phyloP scores from a whole-genome alignment of 2,888 invertebrate species.

The Cheilosia scutellata region DNA sequence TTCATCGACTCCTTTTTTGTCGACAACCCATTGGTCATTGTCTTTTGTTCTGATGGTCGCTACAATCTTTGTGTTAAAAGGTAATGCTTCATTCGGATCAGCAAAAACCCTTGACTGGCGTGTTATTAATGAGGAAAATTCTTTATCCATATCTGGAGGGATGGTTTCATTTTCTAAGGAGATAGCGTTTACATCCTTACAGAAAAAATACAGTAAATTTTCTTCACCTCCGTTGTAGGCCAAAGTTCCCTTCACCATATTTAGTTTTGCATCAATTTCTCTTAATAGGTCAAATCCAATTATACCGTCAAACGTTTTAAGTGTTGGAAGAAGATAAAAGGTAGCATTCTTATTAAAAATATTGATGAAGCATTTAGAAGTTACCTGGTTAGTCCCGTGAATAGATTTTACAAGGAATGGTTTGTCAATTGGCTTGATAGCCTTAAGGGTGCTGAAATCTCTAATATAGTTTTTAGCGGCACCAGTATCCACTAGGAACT shows the following conservation, averaged over 20 bases:
- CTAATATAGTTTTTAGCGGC: no score
- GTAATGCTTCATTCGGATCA: conserved; percentile 21
- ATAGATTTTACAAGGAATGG: conserved; percentile 34
- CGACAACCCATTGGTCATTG: conserved; percentile 59
- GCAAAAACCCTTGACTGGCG: conserved; percentile 26
- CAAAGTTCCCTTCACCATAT: conserved; percentile 42
- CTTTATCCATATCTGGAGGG: no score
- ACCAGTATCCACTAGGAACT: no score
- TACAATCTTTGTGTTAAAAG: conserved; percentile 56
- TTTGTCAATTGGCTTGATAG: conserved; percentile 19
- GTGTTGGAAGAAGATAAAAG: conserved; percentile 58
- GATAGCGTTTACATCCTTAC: conserved; percentile 15
- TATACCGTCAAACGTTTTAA: conserved; percentile 64
- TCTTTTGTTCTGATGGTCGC: conserved; percentile 53
- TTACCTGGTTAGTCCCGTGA: conserved; percentile 20
- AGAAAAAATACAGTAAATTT: conserved; percentile 30
- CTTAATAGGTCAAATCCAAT: conserved; percentile 62
- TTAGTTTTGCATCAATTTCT: conserved; percentile 44
- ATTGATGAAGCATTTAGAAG: conserved; percentile 36
- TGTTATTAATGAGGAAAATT: neutral
- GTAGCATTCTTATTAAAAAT: conserved; percentile 56
- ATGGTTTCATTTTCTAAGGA: neutral
- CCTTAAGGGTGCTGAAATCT: conserved; percentile 34
- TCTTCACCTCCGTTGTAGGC: conserved; percentile 33
- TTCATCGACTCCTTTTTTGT: conserved; percentile 61